These are phyloP conservation scores for Zaprionus vittiger DNA, from an alignment of 1,140 invertebrate genomes.

Conservation along the genomic window DNA sequence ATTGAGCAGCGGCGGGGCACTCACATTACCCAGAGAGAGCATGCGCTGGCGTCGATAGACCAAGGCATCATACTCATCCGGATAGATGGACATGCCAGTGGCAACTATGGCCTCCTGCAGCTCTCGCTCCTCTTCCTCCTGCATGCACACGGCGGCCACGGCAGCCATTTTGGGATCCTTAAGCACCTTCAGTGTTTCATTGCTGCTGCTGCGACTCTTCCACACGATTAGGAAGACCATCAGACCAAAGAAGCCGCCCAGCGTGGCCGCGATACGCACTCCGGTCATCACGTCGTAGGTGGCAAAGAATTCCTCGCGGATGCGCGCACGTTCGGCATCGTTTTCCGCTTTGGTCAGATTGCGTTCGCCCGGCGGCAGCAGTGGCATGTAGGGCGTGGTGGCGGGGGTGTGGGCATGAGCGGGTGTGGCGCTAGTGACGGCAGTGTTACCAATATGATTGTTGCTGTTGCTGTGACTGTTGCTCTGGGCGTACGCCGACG, in stretches of 20 bases:
- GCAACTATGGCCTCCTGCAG: conserved; percentile 89
- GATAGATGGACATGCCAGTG: conserved; percentile 86
- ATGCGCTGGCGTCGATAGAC: conserved; percentile 86
- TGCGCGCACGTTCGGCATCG: conserved; percentile 85
- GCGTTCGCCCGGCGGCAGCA: conserved; percentile 66
- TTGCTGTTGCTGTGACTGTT: conserved; percentile 47
- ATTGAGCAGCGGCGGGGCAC: conserved; percentile 85
- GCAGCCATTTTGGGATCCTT: conserved; percentile 88
- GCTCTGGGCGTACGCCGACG: conserved; percentile 56
- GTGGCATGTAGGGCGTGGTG: conserved; percentile 67
- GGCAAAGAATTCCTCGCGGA: conserved; percentile 92
- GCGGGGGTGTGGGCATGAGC: conserved; percentile 44
- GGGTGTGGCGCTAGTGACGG: conserved; percentile 45
- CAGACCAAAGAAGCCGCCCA: conserved; percentile 94
- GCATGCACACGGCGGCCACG: conserved; percentile 89
- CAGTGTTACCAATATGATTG: conserved; percentile 52
- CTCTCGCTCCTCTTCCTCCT: conserved; percentile 90
- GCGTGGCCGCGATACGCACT: conserved; percentile 93
- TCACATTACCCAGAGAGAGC: conserved; percentile 85
- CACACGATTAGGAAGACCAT: conserved; percentile 95
- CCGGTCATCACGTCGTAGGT: conserved; percentile 97
- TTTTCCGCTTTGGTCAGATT: conserved; percentile 74
- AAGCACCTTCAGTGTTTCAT: conserved; percentile 87
- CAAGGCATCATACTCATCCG: conserved; percentile 85
- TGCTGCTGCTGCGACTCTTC: conserved; percentile 91